Evolutionary conservation across 37 sponge, comb jelly and placozoan species (phyloP), one percentile per base, ranked within the genome.

Genomic region (Bolinopsis microptera): DNA sequence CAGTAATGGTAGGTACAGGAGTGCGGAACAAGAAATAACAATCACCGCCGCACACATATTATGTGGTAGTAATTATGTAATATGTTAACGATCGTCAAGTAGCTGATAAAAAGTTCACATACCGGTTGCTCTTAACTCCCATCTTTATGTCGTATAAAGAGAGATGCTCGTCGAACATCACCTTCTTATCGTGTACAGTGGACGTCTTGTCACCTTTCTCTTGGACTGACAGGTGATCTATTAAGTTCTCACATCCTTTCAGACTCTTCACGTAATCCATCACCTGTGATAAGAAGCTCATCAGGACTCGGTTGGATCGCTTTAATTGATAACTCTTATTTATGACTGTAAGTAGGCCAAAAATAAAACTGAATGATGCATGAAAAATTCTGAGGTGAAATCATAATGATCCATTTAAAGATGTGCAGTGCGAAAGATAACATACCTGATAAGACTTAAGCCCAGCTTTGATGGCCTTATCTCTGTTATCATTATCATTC

Each of bases 211-310:
- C 92, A 18, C 69, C 68, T 39, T 33, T 72, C 3, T 80, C 93
- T 48, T 39, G 92, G 0, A 35, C 86, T 5, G 96, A 94, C 32
- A 98, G 94, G 24, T 94, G 31, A 92, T 98, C 98, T 0, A 98
- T 93, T 16, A 98, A 92, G 30, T 92, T 38, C 0, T 96, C 96
- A 34, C 92, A 76, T 0, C 75, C 94, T 18, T 72, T 39, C 86
- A 98, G 83, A 35, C 96, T 94, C 93, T 93, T 77, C n/a, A 93
- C 96, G 90, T 97, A 98, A 38, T 96, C 96, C 32, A 93, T 40
- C 38, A 95, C 94, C 75, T 74, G 75, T 32, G 23, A 34, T 36
- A 82, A 33, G 8, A 82, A 82, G 5, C 36, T 72, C 26, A 74
- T n/a, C 28, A 74, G n/a, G 8, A 74, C n/a, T 13, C 26, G 76